Evolutionary conservation across 2,797 vertebrate genomes (phyloP), one percentile per base, ranked within the genome.

Genomic region (Sphenodon punctatus): DNA sequence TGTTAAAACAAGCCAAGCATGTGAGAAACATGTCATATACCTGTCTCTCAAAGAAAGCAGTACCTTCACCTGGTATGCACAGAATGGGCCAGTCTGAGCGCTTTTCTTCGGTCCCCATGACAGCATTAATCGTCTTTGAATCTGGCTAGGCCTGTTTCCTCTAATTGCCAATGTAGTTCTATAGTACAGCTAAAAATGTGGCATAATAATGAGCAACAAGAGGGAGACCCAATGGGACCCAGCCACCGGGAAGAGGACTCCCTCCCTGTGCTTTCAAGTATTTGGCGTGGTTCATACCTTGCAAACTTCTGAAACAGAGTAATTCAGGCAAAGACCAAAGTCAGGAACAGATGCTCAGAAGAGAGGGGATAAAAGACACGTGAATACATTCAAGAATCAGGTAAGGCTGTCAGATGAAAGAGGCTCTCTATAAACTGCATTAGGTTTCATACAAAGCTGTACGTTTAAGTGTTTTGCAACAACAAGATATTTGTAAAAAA

Each of bases 1-100:
- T 58, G 63, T 15, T 66, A 66, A 89, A 80, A 88, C n/a, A n/a
- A n/a, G n/a, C n/a, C n/a, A n/a, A n/a, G n/a, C n/a, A 60, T 25
- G 56, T 0, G 1, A 82, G 77, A 20, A 81, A 74, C 3, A 56
- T 67, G 22, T 87, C 4, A 80, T 84, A 84, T 82, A 82, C 83
- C 30, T 60, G 72, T 49, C 56, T 75, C 77, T 49, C 39, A 13
- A 64, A 45, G 65, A 81, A 67, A 39, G 79, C 65, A 48, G 39
- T 85, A 75, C 59, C 27, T 68, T 60, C 41, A 11, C 27, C 46
- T 34, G 0, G 41, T 58, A 23, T 27, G 43, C 48, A 51, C 30
- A 27, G 16, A 7, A 15, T 15, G 14, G 63, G 19, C 39, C 70
- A 77, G 48, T 38, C 27, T 20, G 66, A 56, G 66, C 42, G n/a